Evolutionary conservation across 2,888 invertebrate species (phyloP).

Genomic region (Melanotus villosus): DNA sequence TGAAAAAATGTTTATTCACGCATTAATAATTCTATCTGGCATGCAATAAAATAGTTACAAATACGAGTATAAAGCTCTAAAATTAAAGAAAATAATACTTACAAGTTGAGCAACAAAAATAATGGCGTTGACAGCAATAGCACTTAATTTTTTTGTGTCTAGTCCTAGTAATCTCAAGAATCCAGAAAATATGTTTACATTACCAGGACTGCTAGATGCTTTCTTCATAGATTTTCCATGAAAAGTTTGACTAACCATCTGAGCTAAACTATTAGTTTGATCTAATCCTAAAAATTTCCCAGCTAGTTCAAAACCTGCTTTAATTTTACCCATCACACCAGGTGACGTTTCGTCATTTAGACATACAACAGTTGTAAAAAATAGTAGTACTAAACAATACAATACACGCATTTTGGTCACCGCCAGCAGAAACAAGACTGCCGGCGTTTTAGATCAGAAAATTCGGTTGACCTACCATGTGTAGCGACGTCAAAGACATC

Average conservation of each 20-base stretch:
- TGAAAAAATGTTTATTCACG: too few relatives aligned
- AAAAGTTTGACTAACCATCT: slow-evolving; percentile 74
- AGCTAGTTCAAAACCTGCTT: slow-evolving; percentile 69
- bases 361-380: slow-evolving; percentile 1
- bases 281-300: slow-evolving; percentile 69
- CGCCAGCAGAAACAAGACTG: slow-evolving; percentile 9
- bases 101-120: slow-evolving; percentile 90
- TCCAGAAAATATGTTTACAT: slow-evolving; percentile 68
- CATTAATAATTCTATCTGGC: too few relatives aligned
- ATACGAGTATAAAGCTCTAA: too few relatives aligned
- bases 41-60: too few relatives aligned
- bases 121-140: slow-evolving; percentile 86
- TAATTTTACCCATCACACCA: slow-evolving; percentile 68
- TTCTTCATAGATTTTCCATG: slow-evolving; percentile 57
- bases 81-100: slow-evolving; percentile 59
- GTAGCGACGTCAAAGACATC: slow-evolving; percentile 42
- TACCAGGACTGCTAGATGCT: slow-evolving; percentile 51
- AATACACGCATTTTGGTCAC: slow-evolving; percentile 17
- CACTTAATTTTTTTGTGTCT: slow-evolving; percentile 83
- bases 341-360: slow-evolving; percentile 17
- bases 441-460: background rate
- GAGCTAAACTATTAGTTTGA: slow-evolving; percentile 73
- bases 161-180: slow-evolving; percentile 82
- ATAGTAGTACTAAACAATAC: background rate
- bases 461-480: slow-evolving; percentile 49